These are phyloP conservation scores for Varanus komodoensis DNA, from an alignment of 2,113 vertebrate genomes.

Conservation along the genomic window DNA sequence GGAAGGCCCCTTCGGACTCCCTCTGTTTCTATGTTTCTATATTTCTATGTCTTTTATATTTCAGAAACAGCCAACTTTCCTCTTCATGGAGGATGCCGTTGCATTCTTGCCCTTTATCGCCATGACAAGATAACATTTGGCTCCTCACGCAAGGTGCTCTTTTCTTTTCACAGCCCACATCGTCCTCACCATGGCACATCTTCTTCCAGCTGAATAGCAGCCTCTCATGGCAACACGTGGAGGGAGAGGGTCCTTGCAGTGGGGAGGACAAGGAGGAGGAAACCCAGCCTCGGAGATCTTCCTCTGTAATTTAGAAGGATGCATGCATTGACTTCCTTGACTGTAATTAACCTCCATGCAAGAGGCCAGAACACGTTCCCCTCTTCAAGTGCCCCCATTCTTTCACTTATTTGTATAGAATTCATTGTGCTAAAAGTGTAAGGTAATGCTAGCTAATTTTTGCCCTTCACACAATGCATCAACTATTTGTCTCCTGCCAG, in stretches of 20 bases:
- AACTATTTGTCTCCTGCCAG: constrained; percentile 19
- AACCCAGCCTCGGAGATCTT: not conserved
- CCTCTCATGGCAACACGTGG: constrained; percentile 50
- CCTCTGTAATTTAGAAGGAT: not conserved
- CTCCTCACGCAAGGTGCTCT: constrained; percentile 1
- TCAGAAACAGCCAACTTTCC: constrained; percentile 57
- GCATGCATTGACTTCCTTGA: not conserved
- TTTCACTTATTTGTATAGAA: rapidly evolving
- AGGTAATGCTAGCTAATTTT: not conserved
- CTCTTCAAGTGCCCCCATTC: not conserved
- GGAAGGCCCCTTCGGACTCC: too few relatives aligned
- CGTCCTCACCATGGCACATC: not conserved
- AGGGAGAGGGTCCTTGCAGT: constrained; percentile 10
- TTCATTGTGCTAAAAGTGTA: rapidly evolving
- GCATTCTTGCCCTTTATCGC: constrained; percentile 51
- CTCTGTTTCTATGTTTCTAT: too few relatives aligned
- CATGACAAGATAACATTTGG: constrained; percentile 56
- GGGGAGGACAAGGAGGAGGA: not conserved
- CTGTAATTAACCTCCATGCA: not conserved
- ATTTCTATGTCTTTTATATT: constrained; percentile 41
- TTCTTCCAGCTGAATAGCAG: constrained; percentile 28
- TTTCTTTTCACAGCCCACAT: constrained; percentile 55
- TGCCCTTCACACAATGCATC: too few relatives aligned
- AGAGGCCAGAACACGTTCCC: not conserved
- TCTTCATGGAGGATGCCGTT: constrained; percentile 35